phyloP scores from a whole-genome alignment of 2,113 vertebrate species.

The Strix uralensis region DNA sequence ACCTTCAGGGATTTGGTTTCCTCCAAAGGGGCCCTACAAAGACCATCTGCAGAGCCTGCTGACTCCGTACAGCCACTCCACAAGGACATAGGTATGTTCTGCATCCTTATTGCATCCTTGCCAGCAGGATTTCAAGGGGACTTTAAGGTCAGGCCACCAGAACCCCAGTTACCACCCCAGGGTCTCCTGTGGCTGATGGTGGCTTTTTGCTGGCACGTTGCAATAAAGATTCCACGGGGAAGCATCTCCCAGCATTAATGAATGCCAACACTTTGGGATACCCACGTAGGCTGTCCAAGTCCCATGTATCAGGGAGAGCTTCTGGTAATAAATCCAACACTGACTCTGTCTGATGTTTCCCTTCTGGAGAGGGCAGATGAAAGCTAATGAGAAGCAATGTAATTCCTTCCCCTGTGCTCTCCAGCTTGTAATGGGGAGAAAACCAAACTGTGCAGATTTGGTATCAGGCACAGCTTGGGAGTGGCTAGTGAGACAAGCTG shows the following conservation, averaged over 20 bases:
- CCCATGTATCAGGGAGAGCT: not conserved
- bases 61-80: not conserved
- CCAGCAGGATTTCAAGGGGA: not conserved
- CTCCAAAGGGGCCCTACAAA: not conserved
- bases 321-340: not conserved
- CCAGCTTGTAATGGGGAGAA: not conserved
- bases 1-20: not conserved
- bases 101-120: not conserved
- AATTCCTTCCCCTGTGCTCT: not conserved
- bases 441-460: not conserved
- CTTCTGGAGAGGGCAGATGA: not conserved
- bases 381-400: not conserved
- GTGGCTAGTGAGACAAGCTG: not conserved
- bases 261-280: fast-evolving
- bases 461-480: not conserved
- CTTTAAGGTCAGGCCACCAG: not conserved
- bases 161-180: not conserved
- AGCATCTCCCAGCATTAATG: not conserved
- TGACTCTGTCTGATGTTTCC: not conserved
- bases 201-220: not conserved
- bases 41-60: not conserved
- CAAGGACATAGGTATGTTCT: not conserved
- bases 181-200: not conserved
- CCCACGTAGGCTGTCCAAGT: fast-evolving
- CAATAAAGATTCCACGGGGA: not conserved